A percentile compares a stretch with the other conserved stretches of the same genome.
phyloP scores from a whole-genome alignment of 2,797 vertebrate genomes.

The Luscinia luscinia region DNA sequence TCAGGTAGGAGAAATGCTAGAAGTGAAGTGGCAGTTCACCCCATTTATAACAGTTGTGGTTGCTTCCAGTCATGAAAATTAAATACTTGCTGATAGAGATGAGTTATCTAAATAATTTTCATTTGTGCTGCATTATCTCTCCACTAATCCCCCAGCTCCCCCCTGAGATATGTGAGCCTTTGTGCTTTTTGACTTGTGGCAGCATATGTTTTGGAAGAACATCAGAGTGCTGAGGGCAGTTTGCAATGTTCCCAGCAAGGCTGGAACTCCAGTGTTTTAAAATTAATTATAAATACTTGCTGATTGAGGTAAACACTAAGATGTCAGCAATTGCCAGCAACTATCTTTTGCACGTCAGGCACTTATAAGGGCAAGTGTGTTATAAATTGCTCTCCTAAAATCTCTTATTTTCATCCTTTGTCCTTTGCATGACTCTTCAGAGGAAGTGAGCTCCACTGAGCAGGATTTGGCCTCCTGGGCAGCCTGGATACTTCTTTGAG shows the following conservation, averaged over 20 bases:
- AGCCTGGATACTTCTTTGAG: neutral
- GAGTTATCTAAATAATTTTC: neutral
- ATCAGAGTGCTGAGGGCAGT: constrained; percentile 26
- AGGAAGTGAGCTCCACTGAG: neutral
- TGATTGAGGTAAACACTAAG: constrained; percentile 48
- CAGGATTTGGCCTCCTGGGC: neutral
- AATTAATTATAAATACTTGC: constrained; percentile 46
- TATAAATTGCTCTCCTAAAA: neutral
- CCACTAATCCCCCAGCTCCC: neutral
- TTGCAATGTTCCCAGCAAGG: neutral
- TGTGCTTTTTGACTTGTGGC: neutral
- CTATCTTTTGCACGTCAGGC: neutral
- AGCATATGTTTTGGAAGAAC: constrained; percentile 15
- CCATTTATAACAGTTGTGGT: neutral
- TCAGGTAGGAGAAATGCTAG: neutral
- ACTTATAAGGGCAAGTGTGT: constrained; percentile 17
- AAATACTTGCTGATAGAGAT: constrained; percentile 30
- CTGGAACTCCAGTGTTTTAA: constrained; percentile 1
- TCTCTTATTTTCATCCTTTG: neutral
- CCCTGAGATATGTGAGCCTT: neutral
- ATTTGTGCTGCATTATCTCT: neutral
- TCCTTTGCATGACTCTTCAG: neutral
- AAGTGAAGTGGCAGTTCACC: neutral
- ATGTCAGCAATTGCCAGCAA: constrained; percentile 11
- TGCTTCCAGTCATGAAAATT: neutral